Base-by-base conservation (phyloP, 2,797 vertebrate species). In the Periparus ater region DNA sequence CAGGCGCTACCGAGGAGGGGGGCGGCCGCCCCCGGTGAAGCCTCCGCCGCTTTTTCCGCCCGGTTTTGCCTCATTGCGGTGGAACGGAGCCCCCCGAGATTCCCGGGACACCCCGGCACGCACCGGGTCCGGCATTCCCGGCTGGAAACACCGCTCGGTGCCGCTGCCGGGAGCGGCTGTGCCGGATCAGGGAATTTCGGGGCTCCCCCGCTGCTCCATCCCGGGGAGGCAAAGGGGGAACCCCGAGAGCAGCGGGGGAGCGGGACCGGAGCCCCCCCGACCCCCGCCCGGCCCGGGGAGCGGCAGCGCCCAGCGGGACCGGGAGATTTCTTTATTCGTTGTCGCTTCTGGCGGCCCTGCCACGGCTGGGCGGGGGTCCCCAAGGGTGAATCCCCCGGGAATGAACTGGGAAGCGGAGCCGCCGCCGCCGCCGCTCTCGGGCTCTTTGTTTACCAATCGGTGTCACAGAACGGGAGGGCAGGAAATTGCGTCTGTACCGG, bases 401-500 rank as follows among this genome's bases (percentile, higher is more conserved):
- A 14, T 6, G 7, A 30, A 58, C 3, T 14, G 44, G 29, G 42
- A 40, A 11, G 3, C 6, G 42, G 42, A 21, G 30, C 50, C 17
- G 36, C 66, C 34, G 9, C 51, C 53, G 44, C 70, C 9, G 34
- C 61, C 9, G 42, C 76, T 50, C 61, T 68, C 74, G 83, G 76
- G 63, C 44, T 91, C 93, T 96, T 97, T 97, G 97, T 97, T 96
- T 96, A 95, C 98, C 98, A 98, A 98, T 98, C 97, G 93, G 96
- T 91, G 65, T 13, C 95, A 66, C 75, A 60, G 79, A 77, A 95
- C 85, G 93, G 75, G 78, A 89, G 68, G 73, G 96, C 98, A 98
- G 98, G 98, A 98, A 98, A 89, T 98, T 98, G 98, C 98, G 98
- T 96, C 76, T 34, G 11, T 19, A 58, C 79, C 95, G 93, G 92